These are phyloP conservation scores for Julus scanicus DNA, from an alignment of 2,888 invertebrate genomes.

Conservation along the genomic window DNA sequence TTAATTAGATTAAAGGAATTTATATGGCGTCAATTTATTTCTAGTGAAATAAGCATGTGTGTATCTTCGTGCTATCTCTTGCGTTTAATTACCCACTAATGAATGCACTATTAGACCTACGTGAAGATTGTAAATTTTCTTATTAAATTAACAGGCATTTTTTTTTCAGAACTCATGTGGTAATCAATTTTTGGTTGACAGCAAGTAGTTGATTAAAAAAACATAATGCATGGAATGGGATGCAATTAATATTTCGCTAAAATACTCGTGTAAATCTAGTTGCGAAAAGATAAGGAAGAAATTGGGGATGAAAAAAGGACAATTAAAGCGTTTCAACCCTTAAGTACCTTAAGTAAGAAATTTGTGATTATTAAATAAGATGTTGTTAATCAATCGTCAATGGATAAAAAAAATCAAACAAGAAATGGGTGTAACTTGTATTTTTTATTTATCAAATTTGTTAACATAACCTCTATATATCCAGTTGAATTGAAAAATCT, in stretches of 20 bases:
- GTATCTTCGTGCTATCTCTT: background rate
- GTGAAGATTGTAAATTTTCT: background rate
- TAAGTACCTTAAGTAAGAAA: background rate
- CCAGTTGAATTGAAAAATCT: background rate
- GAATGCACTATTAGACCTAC: too few relatives aligned
- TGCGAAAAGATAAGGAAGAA: background rate
- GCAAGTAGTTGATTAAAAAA: background rate
- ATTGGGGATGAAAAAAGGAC: background rate
- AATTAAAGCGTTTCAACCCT: conserved; percentile 10
- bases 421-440: background rate
- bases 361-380: background rate
- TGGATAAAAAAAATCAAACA: background rate
- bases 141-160: background rate
- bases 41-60: background rate
- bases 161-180: background rate
- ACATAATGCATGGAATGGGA: background rate
- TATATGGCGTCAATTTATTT: background rate
- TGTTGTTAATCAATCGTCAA: conserved; percentile 3
- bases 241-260: conserved; percentile 12
- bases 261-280: background rate
- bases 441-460: background rate
- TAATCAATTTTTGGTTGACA: background rate
- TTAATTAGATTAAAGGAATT: conserved; percentile 13
- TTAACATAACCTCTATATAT: background rate
- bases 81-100: background rate